Percentiles rank a stretch among this genome's conserved stretches.
Evolutionary conservation across 2,888 invertebrate genomes (phyloP).

Genomic region (Amphipoea lucens): DNA sequence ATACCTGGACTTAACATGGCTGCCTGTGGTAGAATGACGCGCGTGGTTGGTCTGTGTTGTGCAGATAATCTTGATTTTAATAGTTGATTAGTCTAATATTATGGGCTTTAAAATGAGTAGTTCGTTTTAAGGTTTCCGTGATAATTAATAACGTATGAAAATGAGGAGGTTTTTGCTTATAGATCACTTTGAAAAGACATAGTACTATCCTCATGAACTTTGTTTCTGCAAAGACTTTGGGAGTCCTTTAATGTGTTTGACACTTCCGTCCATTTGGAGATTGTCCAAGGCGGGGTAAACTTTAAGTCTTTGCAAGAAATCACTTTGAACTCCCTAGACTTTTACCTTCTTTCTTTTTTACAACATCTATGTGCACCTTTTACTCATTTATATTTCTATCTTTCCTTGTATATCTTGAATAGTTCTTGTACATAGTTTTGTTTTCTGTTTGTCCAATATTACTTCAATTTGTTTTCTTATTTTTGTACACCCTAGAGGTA

Average conservation of each 20-base stretch:
- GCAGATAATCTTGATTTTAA: constrained; percentile 22
- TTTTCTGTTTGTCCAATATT: not conserved
- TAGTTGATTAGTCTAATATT: not conserved
- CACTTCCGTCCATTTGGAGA: not conserved
- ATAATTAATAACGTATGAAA: no score
- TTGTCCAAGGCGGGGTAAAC: not conserved
- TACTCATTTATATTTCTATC: no score
- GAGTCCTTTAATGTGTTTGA: not conserved
- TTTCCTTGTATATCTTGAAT: not conserved
- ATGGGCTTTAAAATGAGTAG: not conserved
- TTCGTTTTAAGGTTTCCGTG: not conserved
- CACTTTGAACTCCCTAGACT: not conserved
- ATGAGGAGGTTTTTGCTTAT: not conserved
- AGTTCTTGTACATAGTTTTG: not conserved
- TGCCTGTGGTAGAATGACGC: constrained; percentile 7
- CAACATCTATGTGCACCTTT: no score
- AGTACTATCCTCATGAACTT: not conserved
- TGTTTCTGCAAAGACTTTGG: not conserved
- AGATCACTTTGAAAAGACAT: not conserved
- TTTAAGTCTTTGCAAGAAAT: not conserved
- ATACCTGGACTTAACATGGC: constrained; percentile 18
- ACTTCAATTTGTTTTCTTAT: no score
- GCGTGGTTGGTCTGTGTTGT: constrained; percentile 8
- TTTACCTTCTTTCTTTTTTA: no score
- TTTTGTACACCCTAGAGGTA: no score